Percentiles rank a stretch among this genome's conserved stretches.
Conservation (phyloP, 1,140 invertebrate species). For the Ceratina calcarata region DNA sequence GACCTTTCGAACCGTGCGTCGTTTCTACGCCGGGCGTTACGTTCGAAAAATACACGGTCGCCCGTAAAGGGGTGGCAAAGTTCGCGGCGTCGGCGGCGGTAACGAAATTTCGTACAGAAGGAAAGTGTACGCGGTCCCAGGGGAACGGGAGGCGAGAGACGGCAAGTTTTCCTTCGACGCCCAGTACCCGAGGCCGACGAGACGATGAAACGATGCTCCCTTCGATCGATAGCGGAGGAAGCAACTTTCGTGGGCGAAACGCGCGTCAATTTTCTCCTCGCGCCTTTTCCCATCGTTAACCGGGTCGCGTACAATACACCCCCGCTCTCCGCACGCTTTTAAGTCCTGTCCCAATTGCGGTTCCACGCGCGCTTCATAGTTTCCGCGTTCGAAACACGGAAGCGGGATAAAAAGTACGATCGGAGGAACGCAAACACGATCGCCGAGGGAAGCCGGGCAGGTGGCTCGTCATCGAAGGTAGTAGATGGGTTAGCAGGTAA, state of each 20-base stretch:
- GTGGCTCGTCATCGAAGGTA: not conserved
- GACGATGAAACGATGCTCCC: conserved; percentile 12
- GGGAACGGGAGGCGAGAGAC: not conserved
- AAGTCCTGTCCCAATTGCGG: not conserved
- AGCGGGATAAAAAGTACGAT: not conserved
- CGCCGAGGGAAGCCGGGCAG: not conserved
- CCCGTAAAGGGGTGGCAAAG: not conserved
- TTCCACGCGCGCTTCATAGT: not conserved
- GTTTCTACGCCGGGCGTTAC: too few species aligned
- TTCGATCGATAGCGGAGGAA: conserved; percentile 21
- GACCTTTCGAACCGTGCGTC: too few species aligned
- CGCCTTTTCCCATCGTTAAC: conserved; percentile 9
- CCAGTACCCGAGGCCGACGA: conserved; percentile 2
- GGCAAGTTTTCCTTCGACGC: not conserved
- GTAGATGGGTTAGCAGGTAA: conserved; percentile 44
- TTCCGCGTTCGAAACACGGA: not conserved
- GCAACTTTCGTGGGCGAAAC: conserved; percentile 1
- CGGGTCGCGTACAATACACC: not conserved
- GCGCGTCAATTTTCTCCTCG: conserved; percentile 26
- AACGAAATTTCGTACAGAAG: conserved; percentile 11
- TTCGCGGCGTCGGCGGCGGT: not conserved
- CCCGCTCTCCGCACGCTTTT: not conserved
- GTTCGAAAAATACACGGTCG: not conserved
- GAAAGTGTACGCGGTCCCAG: not conserved
- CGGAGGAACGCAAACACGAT: not conserved